A percentile compares a stretch with the other conserved stretches of the same genome.
These are phyloP conservation scores for Aurelia sp. DNA, from an alignment of 30 jellyfish, hydroid and myxozoan genomes.

Conservation along the genomic window DNA sequence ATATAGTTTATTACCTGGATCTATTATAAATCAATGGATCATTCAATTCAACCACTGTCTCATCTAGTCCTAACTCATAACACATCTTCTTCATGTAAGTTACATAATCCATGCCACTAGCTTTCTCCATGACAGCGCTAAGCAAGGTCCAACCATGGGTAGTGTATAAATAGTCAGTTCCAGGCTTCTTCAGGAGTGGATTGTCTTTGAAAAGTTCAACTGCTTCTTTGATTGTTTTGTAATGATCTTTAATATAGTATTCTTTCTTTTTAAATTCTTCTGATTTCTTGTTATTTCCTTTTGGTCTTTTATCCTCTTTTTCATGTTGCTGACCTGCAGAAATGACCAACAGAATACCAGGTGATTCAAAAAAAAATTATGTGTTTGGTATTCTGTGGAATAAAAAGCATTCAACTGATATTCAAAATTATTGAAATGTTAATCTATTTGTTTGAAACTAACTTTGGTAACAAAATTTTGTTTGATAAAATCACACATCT, in stretches of 20 bases:
- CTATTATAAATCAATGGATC: slow-evolving; percentile 65
- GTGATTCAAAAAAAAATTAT: too few species aligned
- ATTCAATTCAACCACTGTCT: slow-evolving; percentile 54
- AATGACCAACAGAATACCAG: too few species aligned
- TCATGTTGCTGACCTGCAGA: too few species aligned
- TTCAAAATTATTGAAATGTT: too few species aligned
- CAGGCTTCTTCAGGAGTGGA: slow-evolving; percentile 69
- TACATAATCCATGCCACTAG: slow-evolving; percentile 51
- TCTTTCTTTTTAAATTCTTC: slow-evolving; percentile 50
- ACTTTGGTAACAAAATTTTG: too few species aligned
- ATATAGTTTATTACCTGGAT: slow-evolving; percentile 40
- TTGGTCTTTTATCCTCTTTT: too few species aligned
- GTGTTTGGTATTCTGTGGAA: too few species aligned
- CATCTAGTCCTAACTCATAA: slow-evolving; percentile 54
- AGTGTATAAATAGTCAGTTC: slow-evolving; percentile 68
- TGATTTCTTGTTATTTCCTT: too few species aligned
- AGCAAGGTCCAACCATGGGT: slow-evolving; percentile 81
- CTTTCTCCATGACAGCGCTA: slow-evolving; percentile 69
- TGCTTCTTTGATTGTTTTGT: slow-evolving; percentile 30
- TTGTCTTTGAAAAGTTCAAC: slow-evolving; percentile 48
- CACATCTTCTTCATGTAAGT: slow-evolving; percentile 59
- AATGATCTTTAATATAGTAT: slow-evolving; percentile 52
- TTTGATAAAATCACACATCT: too few species aligned
- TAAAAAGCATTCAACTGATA: too few species aligned
- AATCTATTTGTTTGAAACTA: too few species aligned